Base-by-base conservation (phyloP, 2,797 vertebrate genomes). In the Manis crassicaudata region DNA sequence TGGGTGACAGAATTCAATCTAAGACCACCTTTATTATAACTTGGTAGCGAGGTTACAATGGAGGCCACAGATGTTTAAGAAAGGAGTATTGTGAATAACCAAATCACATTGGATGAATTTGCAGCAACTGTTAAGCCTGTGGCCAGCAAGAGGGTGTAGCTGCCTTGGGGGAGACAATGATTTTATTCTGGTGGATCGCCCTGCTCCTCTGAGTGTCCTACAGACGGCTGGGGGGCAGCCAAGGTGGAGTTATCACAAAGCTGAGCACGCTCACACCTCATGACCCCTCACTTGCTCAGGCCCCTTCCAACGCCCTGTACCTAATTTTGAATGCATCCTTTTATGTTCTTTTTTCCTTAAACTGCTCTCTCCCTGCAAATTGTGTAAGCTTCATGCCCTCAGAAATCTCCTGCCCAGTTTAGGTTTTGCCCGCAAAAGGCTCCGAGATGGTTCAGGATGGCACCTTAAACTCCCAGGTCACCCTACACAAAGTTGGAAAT, bases 301-400 rank as follows among this genome's bases (percentile, higher is more conserved):
- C 25, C 50, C 62, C 50, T 87, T 54, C 35, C 13, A 10, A 23
- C 14, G 40, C 25, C 54, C 21, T 29, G 20, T 29, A n/a, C 32
- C 86, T 96, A 58, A 77, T 79, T 92, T 83, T 72, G 86, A 35
- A 29, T 79, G 82, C 85, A 86, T 79, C 50, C 56, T 62, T 91
- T 90, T 77, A 68, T 54, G 20, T 62, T 83, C 9, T n/a, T 86
- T 85, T 85, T n/a, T 76, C 35, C 70, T 92, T 94, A 89, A 93
- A 65, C 35, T 0, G 11, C 10, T 72, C 23, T 40, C 17, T 92
- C 37, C 23, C 35, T 60, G 13, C 8, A 97, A 90, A 62, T 25
- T 77, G 1, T 72, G 8, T 80, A 87, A 79, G 27, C 17, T 56
- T 72, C 27, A 90, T 63, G 10, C 13, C 58, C 32, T 32, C 50